These are phyloP conservation scores for Nesoenas mayeri DNA, from an alignment of 2,113 vertebrate species.

Conservation along the genomic window DNA sequence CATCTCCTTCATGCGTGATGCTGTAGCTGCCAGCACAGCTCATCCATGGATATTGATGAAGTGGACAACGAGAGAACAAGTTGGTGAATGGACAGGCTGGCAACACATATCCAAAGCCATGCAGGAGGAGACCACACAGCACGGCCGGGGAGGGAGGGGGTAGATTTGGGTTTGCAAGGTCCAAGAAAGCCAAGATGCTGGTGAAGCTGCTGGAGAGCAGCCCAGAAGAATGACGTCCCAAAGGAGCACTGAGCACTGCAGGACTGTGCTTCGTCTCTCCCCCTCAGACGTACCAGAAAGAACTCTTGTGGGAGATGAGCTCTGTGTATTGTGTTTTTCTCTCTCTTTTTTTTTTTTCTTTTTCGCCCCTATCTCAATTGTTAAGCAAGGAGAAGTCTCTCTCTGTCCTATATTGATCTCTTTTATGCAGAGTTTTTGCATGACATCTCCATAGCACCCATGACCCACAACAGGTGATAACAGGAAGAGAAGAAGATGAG, in stretches of 20 bases:
- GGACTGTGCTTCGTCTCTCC: neutral
- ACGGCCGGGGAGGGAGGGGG: neutral
- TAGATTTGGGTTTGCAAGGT: neutral
- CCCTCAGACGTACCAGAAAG: accelerated
- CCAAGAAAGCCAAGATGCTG: neutral
- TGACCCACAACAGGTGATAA: neutral
- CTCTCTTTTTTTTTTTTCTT: neutral
- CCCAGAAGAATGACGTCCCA: neutral
- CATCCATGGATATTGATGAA: accelerated
- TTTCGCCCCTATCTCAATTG: neutral
- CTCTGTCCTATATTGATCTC: neutral
- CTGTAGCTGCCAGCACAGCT: neutral
- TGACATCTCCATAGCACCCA: neutral
- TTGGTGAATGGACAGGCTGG: neutral
- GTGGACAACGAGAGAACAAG: neutral
- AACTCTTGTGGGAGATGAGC: neutral
- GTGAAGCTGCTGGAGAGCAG: neutral
- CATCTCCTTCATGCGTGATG: accelerated
- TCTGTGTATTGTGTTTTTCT: accelerated
- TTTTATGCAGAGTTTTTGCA: neutral
- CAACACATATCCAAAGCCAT: neutral
- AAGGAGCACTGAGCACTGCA: neutral
- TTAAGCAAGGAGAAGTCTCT: neutral
- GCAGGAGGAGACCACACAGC: neutral
- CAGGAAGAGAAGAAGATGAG: neutral